phyloP scores from a whole-genome alignment of 2,113 vertebrate species.

The Paramormyrops kingsleyae region DNA sequence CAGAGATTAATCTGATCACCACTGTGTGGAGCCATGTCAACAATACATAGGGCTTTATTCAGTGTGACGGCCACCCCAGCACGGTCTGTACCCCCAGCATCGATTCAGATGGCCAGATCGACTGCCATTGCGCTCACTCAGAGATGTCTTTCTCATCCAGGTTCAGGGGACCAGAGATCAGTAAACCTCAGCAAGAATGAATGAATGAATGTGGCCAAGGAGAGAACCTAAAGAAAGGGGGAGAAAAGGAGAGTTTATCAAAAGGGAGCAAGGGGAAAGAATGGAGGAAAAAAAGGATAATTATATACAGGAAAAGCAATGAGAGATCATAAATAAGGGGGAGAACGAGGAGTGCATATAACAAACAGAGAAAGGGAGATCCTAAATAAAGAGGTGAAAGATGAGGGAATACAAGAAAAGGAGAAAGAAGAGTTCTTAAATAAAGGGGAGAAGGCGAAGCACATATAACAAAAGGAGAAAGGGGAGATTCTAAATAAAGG shows the following conservation, averaged over 20 bases:
- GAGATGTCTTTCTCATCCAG: constrained; percentile 36
- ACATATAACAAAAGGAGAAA: not conserved
- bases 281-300: not conserved
- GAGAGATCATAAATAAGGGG: not conserved
- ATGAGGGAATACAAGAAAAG: not conserved
- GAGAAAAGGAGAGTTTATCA: not conserved
- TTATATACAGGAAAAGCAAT: not conserved
- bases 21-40: constrained; percentile 17
- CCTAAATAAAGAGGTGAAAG: not conserved
- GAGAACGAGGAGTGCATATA: not conserved
- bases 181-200: constrained; percentile 31
- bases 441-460: not conserved
- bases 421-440: not conserved
- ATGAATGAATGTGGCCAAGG: constrained; percentile 25
- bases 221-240: not conserved
- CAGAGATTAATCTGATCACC: constrained; percentile 25
- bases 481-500: not conserved
- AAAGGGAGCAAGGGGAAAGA: not conserved
- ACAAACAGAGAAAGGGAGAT: not conserved
- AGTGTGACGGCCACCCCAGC: not conserved
- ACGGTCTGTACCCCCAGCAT: not conserved
- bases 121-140: constrained; percentile 27
- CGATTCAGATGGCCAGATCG: constrained; percentile 28
- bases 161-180: constrained; percentile 39
- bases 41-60: constrained; percentile 28